Evolutionary conservation across 2,888 invertebrate genomes (phyloP).

Genomic region (Sacculina carcini): DNA sequence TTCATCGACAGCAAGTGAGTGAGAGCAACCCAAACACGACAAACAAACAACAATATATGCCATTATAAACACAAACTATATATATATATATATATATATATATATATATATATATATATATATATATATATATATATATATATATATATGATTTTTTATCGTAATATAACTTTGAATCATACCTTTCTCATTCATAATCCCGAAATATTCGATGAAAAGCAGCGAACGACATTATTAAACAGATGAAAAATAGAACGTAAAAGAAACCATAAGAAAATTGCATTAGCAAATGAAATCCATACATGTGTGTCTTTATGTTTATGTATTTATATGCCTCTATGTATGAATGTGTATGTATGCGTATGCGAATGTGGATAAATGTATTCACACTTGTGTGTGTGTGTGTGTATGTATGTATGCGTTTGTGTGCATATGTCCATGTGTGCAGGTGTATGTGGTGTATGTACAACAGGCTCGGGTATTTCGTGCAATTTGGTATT

Average conservation of each 20-base stretch:
- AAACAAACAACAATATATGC: neutral
- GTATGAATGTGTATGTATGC: neutral
- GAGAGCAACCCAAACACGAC: neutral
- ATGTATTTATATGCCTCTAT: neutral
- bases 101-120: neutral
- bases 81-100: neutral
- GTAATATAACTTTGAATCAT: too few relatives aligned
- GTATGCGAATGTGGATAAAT: neutral
- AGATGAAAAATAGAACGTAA: too few relatives aligned
- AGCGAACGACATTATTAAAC: too few relatives aligned
- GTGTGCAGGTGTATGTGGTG: neutral
- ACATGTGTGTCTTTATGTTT: neutral
- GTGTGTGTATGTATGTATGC: slow-evolving; percentile 2
- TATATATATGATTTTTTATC: neutral
- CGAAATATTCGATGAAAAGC: too few relatives aligned
- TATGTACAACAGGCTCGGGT: too few relatives aligned
- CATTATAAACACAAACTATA: neutral
- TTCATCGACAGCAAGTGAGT: slow-evolving; percentile 5
- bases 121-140: slow-evolving; percentile 1
- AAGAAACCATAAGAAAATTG: too few relatives aligned
- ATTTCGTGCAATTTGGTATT: too few relatives aligned
- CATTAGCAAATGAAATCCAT: neutral
- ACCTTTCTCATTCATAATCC: too few relatives aligned
- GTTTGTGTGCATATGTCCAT: neutral
- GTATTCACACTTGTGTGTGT: neutral